Evolutionary conservation across 2,797 vertebrate genomes (phyloP).

Genomic region (Anguilla obscura): DNA sequence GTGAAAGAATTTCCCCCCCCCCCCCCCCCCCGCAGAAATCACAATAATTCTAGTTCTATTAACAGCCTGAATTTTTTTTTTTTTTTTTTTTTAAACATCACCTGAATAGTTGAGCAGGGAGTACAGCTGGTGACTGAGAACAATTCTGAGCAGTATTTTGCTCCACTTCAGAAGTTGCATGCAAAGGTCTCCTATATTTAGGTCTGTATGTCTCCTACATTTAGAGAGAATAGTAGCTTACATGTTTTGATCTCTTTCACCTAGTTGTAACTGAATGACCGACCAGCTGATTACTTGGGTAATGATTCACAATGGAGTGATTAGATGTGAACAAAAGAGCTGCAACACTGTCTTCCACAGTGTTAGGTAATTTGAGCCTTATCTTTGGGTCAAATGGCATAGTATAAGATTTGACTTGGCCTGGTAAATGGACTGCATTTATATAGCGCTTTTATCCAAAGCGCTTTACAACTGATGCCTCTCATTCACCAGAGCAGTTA

Average conservation of each 20-base stretch:
- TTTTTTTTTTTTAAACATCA: not conserved
- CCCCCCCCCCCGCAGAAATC: not conserved
- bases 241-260: not conserved
- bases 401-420: too few species aligned
- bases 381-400: too few species aligned
- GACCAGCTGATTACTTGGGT: not conserved
- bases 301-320: not conserved
- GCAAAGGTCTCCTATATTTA: not conserved
- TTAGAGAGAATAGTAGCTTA: not conserved
- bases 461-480: too few species aligned
- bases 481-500: too few species aligned
- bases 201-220: not conserved
- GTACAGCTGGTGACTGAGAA: not conserved
- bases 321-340: not conserved
- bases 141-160: not conserved
- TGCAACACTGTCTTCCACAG: not conserved
- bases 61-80: not conserved
- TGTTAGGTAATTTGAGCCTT: not conserved
- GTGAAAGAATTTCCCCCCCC: too few species aligned
- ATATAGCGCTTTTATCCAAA: too few species aligned
- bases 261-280: not conserved
- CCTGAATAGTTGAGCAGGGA: not conserved
- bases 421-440: too few species aligned
- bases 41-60: not conserved
- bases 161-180: not conserved